Evolutionary conservation across 2,113 vertebrate genomes (phyloP), one percentile per base, ranked within the genome.

Genomic region (Xenopus laevis): DNA sequence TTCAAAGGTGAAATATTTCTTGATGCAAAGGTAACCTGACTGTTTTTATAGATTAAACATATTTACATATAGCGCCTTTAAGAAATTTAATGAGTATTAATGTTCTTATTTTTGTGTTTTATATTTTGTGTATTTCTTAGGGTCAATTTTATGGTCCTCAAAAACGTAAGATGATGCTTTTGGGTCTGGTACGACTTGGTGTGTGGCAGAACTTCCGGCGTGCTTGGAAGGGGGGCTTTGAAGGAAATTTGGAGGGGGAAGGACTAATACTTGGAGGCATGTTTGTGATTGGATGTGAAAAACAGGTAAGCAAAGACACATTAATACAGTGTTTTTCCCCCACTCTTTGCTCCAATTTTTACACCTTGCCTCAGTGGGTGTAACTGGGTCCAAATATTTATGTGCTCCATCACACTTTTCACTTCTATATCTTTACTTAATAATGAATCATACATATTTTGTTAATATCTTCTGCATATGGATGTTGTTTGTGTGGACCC

Each of bases 261-360:
- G 97, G 97, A n/a, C 90, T 95, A 68, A 87, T 97, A 3, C 84
- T 98, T 1, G 97, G 97, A 71, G 96, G 95, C 1, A 93, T 98
- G 7, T 98, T 92, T 61, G 97, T 99, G 75, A 86, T 99, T 12
- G 96, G 97, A 27, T 74, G 86, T 81, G 88, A 85, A 68, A 83
- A 84, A 72, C 96, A 98, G 94, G 97, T 98, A 86, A 71, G 45
- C 27, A 18, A 40, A 65, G 10, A 46, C 47, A 40, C 9, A 40
- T 9, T 7, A 18, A 23, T 5, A 13, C 1, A 9, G 33, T 40
- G 18, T 21, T 12, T 12, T 44, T 27, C 23, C 23, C 23, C 23
- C 23, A 40, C 33, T 40, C 33, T 40, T 40, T 40, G 6, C 33
- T 7, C 33, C 33, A 2, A 40, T 40, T 6, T 27, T 27, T 27